Base-by-base conservation (phyloP, 1,140 invertebrate genomes). In the Lordiphosa mommai region DNA sequence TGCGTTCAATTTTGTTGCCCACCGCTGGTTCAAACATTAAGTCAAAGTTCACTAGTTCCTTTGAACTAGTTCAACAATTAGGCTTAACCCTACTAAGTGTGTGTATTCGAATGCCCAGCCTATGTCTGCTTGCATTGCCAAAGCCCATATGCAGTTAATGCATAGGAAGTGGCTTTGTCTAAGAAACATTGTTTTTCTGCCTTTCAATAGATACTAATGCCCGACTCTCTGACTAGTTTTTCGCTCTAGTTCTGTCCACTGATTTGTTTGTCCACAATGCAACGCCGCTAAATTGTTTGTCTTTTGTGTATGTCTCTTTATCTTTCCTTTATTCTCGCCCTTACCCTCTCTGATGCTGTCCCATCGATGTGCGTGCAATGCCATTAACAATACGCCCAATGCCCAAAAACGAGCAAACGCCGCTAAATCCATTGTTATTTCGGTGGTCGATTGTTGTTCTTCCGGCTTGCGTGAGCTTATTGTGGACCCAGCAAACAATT, bases 381-480 rank as follows among this genome's bases (percentile, higher is more conserved):
- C 76, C 77, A 82, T 82, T 82, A 84, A 82, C 76, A 84, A 82
- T 80, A 80, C 76, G 76, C 71, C 76, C 76, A 76, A 80, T 82
- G 77, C 40, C 77, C 77, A 82, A 70, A 67, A 80, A 82, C 74
- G 59, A 76, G 60, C 55, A 80, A 80, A 76, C 76, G 76, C 40
- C 76, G 77, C 61, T 72, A 82, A 84, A 82, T 80, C 76, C 76
- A 82, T 82, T 82, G 76, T 82, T 82, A 84, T 82, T 82, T 84
- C 72, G 77, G 72, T 51, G 77, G 72, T 84, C 77, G 72, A 82
- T 84, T 82, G 77, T 82, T 77, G 77, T 82, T 82, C 76, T 82
- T 82, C 76, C 76, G 76, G 76, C 67, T 82, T 82, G 77, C 77
- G 77, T 80, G 76, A 82, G 76, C 76, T 80, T 80, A 80, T 55